Evolutionary conservation across 2,113 vertebrate species (phyloP).

Genomic region (Equus przewalskii): DNA sequence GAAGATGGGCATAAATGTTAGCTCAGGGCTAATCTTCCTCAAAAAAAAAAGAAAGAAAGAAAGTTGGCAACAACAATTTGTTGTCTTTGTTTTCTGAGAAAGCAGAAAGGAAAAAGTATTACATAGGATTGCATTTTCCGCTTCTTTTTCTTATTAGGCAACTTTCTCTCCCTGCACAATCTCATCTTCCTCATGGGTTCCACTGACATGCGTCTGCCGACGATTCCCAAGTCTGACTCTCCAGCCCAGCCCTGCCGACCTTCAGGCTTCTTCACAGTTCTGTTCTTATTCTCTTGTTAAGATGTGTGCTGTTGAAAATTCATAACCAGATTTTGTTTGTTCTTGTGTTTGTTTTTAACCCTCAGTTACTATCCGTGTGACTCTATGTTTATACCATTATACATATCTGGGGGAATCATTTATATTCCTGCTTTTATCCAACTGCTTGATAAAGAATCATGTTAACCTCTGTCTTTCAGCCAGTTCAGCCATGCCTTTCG

Average conservation of each 20-base stretch:
- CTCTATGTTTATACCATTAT: not conserved
- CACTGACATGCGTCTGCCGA: not conserved
- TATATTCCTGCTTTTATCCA: not conserved
- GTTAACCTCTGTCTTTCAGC: not conserved
- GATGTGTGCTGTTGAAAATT: not conserved
- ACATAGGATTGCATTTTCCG: not conserved
- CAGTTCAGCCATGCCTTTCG: not conserved
- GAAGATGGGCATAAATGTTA: too few species aligned
- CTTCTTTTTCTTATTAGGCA: slow-evolving; percentile 23
- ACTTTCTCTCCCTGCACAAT: not conserved
- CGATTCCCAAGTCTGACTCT: not conserved
- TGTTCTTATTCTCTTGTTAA: not conserved
- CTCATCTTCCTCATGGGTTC: not conserved
- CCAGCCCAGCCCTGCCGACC: not conserved
- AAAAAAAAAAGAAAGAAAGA: too few species aligned
- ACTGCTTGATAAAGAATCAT: not conserved
- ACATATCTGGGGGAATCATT: not conserved
- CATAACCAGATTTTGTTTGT: not conserved
- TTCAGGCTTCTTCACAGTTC: not conserved
- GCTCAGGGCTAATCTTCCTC: too few species aligned
- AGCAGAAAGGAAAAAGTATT: not conserved
- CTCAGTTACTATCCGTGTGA: not conserved
- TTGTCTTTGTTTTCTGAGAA: slow-evolving; percentile 45
- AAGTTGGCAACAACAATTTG: not conserved
- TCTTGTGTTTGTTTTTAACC: not conserved